Evolutionary conservation across 2,113 vertebrate species (phyloP), one percentile per base, ranked within the genome.

Genomic region (Pedionomus torquatus): DNA sequence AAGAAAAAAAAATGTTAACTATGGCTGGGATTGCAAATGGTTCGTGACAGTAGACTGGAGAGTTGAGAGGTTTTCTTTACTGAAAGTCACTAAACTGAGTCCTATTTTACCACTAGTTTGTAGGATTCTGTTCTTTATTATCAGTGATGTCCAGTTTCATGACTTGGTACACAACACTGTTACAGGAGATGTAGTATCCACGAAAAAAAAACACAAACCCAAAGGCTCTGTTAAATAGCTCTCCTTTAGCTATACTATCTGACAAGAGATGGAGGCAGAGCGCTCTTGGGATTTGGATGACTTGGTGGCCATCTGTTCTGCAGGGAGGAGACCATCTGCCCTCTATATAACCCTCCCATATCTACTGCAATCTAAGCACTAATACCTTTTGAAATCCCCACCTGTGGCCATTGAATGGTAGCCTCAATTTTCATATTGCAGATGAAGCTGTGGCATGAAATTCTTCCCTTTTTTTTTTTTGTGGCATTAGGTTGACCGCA

Each of bases 291-390:
- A 93, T 80, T 41, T 80, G 33, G 52, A 91, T 94, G 72, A 70
- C n/a, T 89, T 96, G 89, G 79, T 85, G 79, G 66, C 91, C 94
- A 95, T 97, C 89, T 96, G 93, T 79, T 97, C 65, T 79, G 68
- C 74, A 80, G 52, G 51, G 60, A 91, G 68, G 55, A 78, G n/a
- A 72, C 71, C 94, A 94, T 90, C 93, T 95, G 94, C 95, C 91
- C 82, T 81, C 68, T 26, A 0, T 37, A 55, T 51, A 80, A 41
- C 68, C 82, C 46, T 48, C 68, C 68, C 35, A 46, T 68, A 80
- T 16, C 48, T 74, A 85, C 37, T 31, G 61, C 20, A 13, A 48
- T 76, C 57, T 52, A 83, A 69, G 81, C 71, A 70, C 41, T 84
- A 66, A 84, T 51, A 83, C 23, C 31, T 88, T 79, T 80, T 83